Percentiles rank a stretch among this genome's conserved stretches.
phyloP scores from a whole-genome alignment of 2,797 vertebrate genomes.

The Epinephelus awoara region DNA sequence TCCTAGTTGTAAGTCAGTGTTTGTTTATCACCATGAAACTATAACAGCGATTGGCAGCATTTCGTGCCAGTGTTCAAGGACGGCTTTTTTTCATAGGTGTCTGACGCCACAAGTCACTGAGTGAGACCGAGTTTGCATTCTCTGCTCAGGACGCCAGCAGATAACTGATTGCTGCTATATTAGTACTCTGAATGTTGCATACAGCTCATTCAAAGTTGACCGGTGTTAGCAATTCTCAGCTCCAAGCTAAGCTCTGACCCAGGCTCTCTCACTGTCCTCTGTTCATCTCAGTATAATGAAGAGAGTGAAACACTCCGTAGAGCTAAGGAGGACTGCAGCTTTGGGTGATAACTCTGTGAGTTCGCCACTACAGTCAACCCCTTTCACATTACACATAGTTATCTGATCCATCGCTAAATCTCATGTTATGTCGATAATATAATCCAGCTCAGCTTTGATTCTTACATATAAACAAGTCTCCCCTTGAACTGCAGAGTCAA shows the following conservation, averaged over 20 bases:
- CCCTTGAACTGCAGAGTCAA: constrained; percentile 19
- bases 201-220: background rate
- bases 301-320: too few relatives aligned
- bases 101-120: too few relatives aligned
- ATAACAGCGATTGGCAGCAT: too few relatives aligned
- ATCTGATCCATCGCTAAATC: background rate
- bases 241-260: background rate
- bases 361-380: background rate
- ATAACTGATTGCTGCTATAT: too few relatives aligned
- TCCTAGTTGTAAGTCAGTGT: too few relatives aligned
- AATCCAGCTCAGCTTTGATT: background rate
- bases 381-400: background rate
- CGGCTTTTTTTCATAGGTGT: too few relatives aligned
- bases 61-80: too few relatives aligned
- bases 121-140: too few relatives aligned
- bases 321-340: background rate
- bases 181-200: too few relatives aligned
- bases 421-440: background rate
- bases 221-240: background rate
- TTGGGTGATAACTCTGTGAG: background rate
- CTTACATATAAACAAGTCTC: constrained; percentile 14
- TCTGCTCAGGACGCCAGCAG: too few relatives aligned
- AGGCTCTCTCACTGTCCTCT: background rate
- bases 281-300: too few relatives aligned
- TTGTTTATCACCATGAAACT: too few relatives aligned